phyloP scores from a whole-genome alignment of 2,113 vertebrate species.

The Himantopus leucocephalus region DNA sequence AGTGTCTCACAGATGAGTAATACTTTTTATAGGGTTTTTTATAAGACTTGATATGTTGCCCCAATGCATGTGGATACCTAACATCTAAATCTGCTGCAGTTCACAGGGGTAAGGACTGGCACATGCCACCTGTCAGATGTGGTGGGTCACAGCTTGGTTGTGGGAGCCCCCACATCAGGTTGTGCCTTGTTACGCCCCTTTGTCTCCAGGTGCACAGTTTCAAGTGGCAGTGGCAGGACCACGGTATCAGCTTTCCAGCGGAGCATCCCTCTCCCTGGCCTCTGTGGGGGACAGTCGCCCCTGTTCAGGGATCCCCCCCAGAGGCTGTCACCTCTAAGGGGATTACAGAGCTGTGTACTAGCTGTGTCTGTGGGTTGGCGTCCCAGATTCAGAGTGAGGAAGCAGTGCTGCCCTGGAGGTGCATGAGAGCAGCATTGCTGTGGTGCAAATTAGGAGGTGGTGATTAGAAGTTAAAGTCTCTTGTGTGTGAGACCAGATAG shows the following conservation, averaged over 20 bases:
- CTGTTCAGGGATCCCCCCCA: neutral
- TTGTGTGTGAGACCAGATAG: neutral
- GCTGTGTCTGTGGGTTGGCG: rapidly evolving
- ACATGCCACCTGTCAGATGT: rapidly evolving
- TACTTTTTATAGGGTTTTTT: neutral
- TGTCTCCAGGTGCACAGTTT: neutral
- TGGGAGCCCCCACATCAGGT: neutral
- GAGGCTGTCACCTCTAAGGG: neutral
- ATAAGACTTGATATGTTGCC: neutral
- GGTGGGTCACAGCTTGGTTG: neutral
- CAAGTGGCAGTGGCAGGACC: neutral
- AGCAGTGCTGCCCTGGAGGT: neutral
- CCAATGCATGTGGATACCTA: neutral
- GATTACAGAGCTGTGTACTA: neutral
- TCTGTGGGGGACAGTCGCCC: neutral
- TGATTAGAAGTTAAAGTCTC: neutral
- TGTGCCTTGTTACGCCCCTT: neutral
- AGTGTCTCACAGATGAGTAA: neutral
- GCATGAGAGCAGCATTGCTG: neutral
- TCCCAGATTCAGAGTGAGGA: neutral
- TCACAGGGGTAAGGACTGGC: neutral
- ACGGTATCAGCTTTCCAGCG: neutral
- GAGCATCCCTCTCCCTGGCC: neutral
- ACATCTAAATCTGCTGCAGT: neutral
- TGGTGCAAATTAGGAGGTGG: neutral